A percentile compares a stretch with the other conserved stretches of the same genome.
These are phyloP conservation scores for Diabrotica balteata DNA, from an alignment of 2,888 invertebrate genomes.

Conservation along the genomic window DNA sequence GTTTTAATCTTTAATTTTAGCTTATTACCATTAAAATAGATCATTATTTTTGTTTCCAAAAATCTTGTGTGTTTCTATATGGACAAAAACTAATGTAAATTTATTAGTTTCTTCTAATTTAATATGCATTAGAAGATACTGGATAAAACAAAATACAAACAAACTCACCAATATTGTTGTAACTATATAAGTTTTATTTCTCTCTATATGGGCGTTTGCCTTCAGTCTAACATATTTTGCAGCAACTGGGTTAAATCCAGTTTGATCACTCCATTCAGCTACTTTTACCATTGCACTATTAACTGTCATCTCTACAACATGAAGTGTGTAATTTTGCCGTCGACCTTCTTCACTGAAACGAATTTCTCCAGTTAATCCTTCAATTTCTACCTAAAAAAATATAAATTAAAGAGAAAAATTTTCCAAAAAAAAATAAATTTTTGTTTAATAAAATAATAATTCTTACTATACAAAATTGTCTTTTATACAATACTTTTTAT, in stretches of 20 bases:
- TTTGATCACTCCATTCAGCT: conserved; percentile 86
- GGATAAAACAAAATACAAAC: neutral
- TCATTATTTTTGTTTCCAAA: too few relatives aligned
- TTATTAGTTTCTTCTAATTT: too few relatives aligned
- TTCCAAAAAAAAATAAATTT: neutral
- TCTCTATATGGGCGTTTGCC: conserved; percentile 75
- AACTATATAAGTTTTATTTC: conserved; percentile 86
- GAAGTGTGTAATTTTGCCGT: conserved; percentile 86
- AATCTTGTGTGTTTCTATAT: too few relatives aligned
- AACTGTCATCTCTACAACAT: conserved; percentile 92
- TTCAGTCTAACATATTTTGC: conserved; percentile 78
- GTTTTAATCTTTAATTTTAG: too few relatives aligned
- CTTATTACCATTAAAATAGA: too few relatives aligned
- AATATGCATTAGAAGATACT: too few relatives aligned
- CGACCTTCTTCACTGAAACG: conserved; percentile 90
- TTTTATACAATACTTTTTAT: too few relatives aligned
- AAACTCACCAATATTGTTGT: conserved; percentile 77
- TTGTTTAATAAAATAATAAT: too few relatives aligned
- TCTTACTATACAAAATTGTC: too few relatives aligned
- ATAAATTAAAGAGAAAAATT: neutral
- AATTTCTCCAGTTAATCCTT: conserved; percentile 89
- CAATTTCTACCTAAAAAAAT: conserved; percentile 81
- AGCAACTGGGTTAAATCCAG: conserved; percentile 76
- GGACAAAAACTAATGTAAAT: too few relatives aligned
- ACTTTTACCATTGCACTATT: conserved; percentile 93